A percentile compares a stretch with the other conserved stretches of the same genome.
Evolutionary conservation across 2,113 vertebrate genomes (phyloP).

Genomic region (Herpetotheres cachinnans): DNA sequence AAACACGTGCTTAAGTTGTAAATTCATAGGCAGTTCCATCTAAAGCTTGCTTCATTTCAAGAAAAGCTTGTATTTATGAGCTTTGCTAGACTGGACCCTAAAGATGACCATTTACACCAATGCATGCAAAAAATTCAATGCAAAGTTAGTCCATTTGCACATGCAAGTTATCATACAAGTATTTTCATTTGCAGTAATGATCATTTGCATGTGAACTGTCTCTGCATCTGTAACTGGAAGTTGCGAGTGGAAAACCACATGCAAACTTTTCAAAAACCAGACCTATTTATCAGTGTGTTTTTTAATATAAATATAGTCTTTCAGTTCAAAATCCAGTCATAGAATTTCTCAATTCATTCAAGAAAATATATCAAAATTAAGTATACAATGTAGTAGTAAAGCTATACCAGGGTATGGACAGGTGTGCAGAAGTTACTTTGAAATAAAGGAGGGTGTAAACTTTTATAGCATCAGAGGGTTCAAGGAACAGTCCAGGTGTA

Average conservation of each 20-base stretch:
- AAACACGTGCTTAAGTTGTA: background rate
- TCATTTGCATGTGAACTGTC: background rate
- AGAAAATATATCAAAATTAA: background rate
- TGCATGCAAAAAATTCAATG: background rate
- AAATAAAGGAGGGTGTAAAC: background rate
- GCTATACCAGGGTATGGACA: background rate
- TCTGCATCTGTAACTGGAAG: background rate
- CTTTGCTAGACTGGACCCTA: background rate
- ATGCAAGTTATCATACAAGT: background rate
- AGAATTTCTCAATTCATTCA: background rate
- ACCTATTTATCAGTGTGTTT: background rate
- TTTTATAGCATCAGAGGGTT: background rate
- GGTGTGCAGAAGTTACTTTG: background rate
- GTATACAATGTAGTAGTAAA: background rate
- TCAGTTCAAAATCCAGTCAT: background rate
- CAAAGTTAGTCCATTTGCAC: background rate
- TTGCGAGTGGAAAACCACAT: background rate
- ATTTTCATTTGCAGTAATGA: background rate
- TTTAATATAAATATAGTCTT: background rate
- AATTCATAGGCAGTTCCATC: background rate
- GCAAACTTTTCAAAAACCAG: background rate
- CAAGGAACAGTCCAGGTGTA: background rate
- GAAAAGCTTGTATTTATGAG: background rate
- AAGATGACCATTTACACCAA: background rate
- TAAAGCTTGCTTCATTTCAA: background rate